Evolutionary conservation across 1,140 invertebrate genomes (phyloP), one percentile per base, ranked within the genome.

Genomic region (Dendrolimus kikuchii): DNA sequence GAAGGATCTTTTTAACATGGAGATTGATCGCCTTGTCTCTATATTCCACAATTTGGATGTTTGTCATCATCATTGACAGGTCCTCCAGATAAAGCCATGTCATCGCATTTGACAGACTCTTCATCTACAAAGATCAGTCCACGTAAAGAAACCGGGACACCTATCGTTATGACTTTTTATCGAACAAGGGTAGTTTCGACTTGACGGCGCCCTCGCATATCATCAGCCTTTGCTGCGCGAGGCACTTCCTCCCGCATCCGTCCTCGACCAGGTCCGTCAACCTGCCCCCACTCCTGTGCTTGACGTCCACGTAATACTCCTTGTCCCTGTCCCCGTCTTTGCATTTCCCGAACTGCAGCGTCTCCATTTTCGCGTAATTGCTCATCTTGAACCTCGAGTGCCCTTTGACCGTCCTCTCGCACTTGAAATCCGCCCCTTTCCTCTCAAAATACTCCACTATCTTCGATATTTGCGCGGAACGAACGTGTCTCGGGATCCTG

Each of bases 361-460:
- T 67, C 62, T 60, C 55, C 56, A 56, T 55, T 53, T 63, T 69
- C 57, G 58, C 60, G 52, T 54, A 59, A 48, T 42, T 51, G 53
- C 51, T 52, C 47, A 49, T 10, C 36, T 38, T 7, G 49, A 6
- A 50, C 49, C 49, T 38, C 38, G 60, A 55, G 45, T 58, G 64
- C 7, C 62, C 61, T 6, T 48, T 46, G 10, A 41, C 9, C 39
- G 60, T 51, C 5, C 68, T 57, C 50, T 68, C 66, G 49, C 68
- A 85, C 69, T 65, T 89, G 86, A 85, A 78, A 52, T 81, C 80
- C 46, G 86, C 88, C 10, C 90, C 89, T 83, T 85, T 95, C 8
- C 92, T 88, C 78, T 96, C 95, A 72, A 96, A 96, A 74, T 96
- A 96, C 60, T 96, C 94, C 7, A 96, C 95, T 55, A 96, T 95